Evolutionary conservation across 2,888 invertebrate species (phyloP), one percentile per base, ranked within the genome.

Genomic region (Gasteruption jaculator): DNA sequence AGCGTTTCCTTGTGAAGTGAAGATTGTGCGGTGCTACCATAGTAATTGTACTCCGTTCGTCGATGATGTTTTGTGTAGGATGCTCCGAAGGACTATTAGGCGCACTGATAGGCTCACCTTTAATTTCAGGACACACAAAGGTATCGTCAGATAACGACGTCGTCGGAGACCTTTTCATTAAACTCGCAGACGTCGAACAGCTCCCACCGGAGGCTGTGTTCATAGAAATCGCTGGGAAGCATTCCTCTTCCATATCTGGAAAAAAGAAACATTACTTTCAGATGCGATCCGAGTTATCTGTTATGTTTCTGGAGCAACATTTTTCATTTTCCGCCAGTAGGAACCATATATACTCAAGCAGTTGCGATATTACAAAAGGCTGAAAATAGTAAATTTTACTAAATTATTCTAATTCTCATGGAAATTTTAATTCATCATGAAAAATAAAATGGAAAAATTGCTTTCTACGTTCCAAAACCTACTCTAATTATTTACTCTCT

Each of bases 191-290:
- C n/a, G 57, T 32, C 31, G 57, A 53, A 2, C 55, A 48, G 11
- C 56, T 58, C 15, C 54, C 54, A 14, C 71, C 75, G 42, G 77
- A 75, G 15, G 78, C 76, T 38, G 76, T 73, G 58, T 78, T 79
- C 68, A 89, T 81, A 48, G 89, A 82, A 65, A 89, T 86, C 43
- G 84, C 81, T 43, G 87, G 86, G 72, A 87, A 90, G 70, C 88
- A 88, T 66, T 91, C 91, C 60, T 91, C 90, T 71, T 91, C 91
- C 84, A 91, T 87, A 61, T 91, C 91, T 90, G 52, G 18, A 50
- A 54, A 34, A 4, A 42, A n/a, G n/a, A n/a, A n/a, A 21, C 21
- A 12, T 11, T 38, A 8, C 11, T n/a, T 29, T 29, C 30, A 8
- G 11, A 5, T 31, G 15, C 2, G 16, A n/a, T 6, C 29, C 6